phyloP scores from a whole-genome alignment of 2,113 vertebrate species.

The Onychostoma macrolepis region DNA sequence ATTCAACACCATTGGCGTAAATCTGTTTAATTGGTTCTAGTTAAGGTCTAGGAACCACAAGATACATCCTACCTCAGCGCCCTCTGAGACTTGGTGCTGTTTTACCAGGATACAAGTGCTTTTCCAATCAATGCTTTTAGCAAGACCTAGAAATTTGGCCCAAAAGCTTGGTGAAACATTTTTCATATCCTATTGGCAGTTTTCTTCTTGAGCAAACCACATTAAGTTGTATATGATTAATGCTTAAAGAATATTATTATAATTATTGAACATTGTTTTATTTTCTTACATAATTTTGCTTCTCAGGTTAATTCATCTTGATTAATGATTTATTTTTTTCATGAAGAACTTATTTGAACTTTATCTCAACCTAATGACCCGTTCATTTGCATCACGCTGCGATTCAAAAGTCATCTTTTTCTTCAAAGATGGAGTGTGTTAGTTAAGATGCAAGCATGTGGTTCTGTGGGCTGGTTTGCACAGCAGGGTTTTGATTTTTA shows the following conservation, averaged over 20 bases:
- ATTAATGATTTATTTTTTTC: background rate
- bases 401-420: slow-evolving; percentile 4
- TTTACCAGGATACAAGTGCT: slow-evolving; percentile 19
- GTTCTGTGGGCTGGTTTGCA: slow-evolving; percentile 21
- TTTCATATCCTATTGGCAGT: background rate
- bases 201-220: background rate
- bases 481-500: slow-evolving; percentile 26
- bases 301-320: background rate
- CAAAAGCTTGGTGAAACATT: background rate
- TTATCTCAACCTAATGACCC: background rate
- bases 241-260: background rate
- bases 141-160: background rate
- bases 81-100: background rate
- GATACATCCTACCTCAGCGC: slow-evolving; percentile 1
- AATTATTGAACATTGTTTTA: background rate
- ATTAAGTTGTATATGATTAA: background rate
- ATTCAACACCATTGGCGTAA: slow-evolving; percentile 24
- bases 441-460: slow-evolving; percentile 6
- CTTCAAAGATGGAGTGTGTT: slow-evolving; percentile 2
- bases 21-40: slow-evolving; percentile 51
- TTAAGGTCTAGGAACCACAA: slow-evolving; percentile 5
- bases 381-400: background rate
- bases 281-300: background rate
- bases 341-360: background rate
- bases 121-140: background rate